Evolutionary conservation across 2,888 invertebrate genomes (phyloP), one percentile per base, ranked within the genome.

Genomic region (Acronicta psi): DNA sequence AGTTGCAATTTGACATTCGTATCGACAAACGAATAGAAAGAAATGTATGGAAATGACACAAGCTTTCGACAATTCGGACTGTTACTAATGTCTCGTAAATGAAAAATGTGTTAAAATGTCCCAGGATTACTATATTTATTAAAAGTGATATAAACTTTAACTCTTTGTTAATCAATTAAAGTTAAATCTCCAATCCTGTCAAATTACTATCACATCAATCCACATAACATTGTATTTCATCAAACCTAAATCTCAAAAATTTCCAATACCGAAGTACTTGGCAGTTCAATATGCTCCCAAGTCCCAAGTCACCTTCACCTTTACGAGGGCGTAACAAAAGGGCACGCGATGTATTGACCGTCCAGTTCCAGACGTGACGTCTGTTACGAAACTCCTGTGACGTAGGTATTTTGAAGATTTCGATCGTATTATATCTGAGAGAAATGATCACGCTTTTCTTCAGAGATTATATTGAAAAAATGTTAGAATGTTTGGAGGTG

Each of bases 251-350:
- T 41, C 18, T 4, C 17, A 17, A 54, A 41, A 20, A 45, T 45
- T 47, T 55, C 25, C 46, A 57, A 50, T 55, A 59, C 1, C 8
- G 29, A 47, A 63, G 53, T 62, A 55, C 25, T 36, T 8, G 45
- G 58, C 36, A 34, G 41, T 55, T 63, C 64, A 49, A 56, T 57
- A 55, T 42, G 50, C 57, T 43, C 49, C 42, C 13, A 43, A 29
- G 74, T 43, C 49, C 42, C 13, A 43, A 29, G 74, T 73, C 63
- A 70, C 74, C 64, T 73, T 64, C 63, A 75, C 74, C 77, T 76
- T 59, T 56, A 17, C 31, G 42, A 61, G 67, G 59, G 57, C 55
- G 49, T 36, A 25, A 44, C 37, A 54, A 40, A 72, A 72, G 71
- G 74, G 49, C 66, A 34, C 20, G 2, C 57, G 42, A n/a, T 46